Conservation (phyloP, 2,113 vertebrate genomes). For the Platichthys stellatus region DNA sequence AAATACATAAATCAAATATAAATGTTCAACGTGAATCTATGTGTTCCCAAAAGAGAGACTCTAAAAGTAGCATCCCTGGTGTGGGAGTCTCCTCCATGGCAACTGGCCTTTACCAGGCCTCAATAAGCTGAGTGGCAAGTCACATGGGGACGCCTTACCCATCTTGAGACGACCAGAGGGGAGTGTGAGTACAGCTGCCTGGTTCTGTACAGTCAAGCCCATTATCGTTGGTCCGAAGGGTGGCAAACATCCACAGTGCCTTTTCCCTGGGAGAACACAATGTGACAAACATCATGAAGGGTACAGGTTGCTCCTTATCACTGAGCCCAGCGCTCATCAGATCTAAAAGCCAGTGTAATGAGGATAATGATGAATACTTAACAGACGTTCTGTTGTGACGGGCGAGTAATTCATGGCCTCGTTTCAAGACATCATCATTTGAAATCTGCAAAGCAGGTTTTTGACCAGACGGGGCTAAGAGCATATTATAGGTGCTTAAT, state of each 20-base stretch:
- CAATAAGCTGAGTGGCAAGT: slow-evolving; percentile 66
- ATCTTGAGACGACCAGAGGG: slow-evolving; percentile 47
- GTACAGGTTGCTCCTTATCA: slow-evolving; percentile 15
- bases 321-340: slow-evolving; percentile 27
- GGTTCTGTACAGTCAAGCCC: slow-evolving; percentile 30
- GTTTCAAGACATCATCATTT: too few species aligned
- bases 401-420: too few species aligned
- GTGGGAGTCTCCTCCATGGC: slow-evolving; percentile 68
- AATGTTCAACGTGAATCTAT: slow-evolving; percentile 25
- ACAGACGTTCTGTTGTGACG: too few species aligned
- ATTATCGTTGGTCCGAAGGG: slow-evolving; percentile 42
- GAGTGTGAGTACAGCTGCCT: background rate
- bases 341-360: slow-evolving; percentile 30
- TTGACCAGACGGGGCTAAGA: too few species aligned
- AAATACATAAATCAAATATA: slow-evolving; percentile 31
- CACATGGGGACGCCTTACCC: slow-evolving; percentile 58
- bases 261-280: slow-evolving; percentile 58
- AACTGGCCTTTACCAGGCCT: slow-evolving; percentile 69
- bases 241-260: slow-evolving; percentile 64
- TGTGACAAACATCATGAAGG: slow-evolving; percentile 78
- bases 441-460: too few species aligned
- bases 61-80: slow-evolving; percentile 73
- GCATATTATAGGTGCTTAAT: too few species aligned
- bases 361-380: slow-evolving; percentile 29
- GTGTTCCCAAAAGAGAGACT: slow-evolving; percentile 49